Percentiles rank a stretch among this genome's conserved stretches.
These are phyloP conservation scores for Gopherus flavomarginatus DNA, from an alignment of 2,113 vertebrate species.

Conservation along the genomic window DNA sequence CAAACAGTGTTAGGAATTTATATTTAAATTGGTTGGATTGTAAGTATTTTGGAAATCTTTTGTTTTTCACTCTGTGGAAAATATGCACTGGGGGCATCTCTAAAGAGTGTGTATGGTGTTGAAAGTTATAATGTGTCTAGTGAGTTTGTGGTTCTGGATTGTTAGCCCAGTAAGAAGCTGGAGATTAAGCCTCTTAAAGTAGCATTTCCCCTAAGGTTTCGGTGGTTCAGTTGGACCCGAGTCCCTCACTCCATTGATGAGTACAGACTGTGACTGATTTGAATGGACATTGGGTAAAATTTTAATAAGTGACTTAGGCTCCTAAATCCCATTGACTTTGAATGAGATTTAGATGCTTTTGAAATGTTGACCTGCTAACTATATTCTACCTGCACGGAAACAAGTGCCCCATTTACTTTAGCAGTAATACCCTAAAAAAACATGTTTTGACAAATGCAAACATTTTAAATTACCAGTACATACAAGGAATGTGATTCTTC, in stretches of 20 bases:
- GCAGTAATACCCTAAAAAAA: not conserved
- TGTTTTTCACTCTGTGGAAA: not conserved
- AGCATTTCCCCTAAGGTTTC: not conserved
- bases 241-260: not conserved
- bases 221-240: not conserved
- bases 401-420: not conserved
- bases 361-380: not conserved
- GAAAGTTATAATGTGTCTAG: not conserved
- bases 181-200: not conserved
- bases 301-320: not conserved
- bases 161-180: not conserved
- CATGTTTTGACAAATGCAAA: not conserved
- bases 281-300: not conserved
- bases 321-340: not conserved
- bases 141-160: not conserved
- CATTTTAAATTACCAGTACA: not conserved
- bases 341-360: not conserved
- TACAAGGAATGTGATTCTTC: not conserved
- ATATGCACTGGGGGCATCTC: not conserved
- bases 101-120: not conserved
- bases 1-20: too few relatives aligned
- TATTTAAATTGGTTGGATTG: too few relatives aligned
- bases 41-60: not conserved
- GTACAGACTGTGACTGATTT: not conserved
- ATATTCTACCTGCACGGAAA: not conserved